Evolutionary conservation across 2,888 invertebrate genomes (phyloP), one percentile per base, ranked within the genome.

Genomic region (Platycnemis pennipes): DNA sequence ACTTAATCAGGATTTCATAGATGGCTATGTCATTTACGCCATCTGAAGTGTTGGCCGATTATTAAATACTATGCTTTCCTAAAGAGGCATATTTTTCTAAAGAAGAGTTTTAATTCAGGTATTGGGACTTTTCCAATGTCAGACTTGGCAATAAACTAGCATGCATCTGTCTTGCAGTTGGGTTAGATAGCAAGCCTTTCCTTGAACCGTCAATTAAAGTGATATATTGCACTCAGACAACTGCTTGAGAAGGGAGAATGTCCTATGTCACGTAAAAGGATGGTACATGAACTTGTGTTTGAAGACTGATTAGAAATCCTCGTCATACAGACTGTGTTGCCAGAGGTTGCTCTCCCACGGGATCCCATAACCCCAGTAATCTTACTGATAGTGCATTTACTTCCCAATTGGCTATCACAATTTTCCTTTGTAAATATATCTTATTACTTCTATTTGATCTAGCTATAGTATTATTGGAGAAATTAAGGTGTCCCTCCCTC

Each of bases 131-230:
- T 77, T 77, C 77, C 77, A 77, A 13, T 37, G 77, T 37, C 77
- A 37, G 37, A 77, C 37, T 77, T 37, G 77, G 77, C 77, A 77
- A 77, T 77, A 31, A 77, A 37, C 77, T 37, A 37, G 77, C 77
- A 11, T 77, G 77, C 31, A 77, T 77, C 77, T 31, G 77, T 77
- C 77, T 77, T 77, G 37, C 7, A 22, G 26, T 37, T 77, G 22
- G 77, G 77, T 13, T 77, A 77, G 77, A 37, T 77, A 77, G 77
- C 77, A 37, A 77, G 77, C 37, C 4, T 26, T 77, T 37, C 8
- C 31, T 77, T 77, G 37, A 31, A 77, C 77, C 77, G 77, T 77
- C 77, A 77, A 77, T 77, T 77, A 77, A 77, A 77, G 77, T 77
- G 77, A 77, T 77, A 77, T 37, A 37, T 31, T 77, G 37, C 77